Evolutionary conservation across 2,888 invertebrate species (phyloP).

Genomic region (Chironomus riparius): DNA sequence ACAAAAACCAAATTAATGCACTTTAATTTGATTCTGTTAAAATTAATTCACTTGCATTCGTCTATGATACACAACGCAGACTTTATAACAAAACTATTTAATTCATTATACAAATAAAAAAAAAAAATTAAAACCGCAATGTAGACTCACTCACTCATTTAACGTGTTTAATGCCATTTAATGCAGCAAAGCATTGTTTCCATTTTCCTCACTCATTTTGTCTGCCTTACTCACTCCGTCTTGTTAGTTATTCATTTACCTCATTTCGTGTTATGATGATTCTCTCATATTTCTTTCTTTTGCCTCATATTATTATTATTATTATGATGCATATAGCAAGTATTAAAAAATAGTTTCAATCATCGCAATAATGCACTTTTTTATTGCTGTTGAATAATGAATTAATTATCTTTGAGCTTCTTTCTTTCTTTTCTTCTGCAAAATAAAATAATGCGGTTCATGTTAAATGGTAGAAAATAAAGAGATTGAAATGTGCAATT

Average conservation of each 20-base stretch:
- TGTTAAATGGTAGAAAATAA: too few species aligned
- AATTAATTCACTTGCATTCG: not conserved
- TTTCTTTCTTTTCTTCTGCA: not conserved
- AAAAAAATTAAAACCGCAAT: not conserved
- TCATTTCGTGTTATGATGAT: constrained; percentile 10
- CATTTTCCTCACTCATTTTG: not conserved
- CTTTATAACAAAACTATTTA: not conserved
- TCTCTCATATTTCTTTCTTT: not conserved
- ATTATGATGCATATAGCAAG: not conserved
- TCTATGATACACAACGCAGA: not conserved
- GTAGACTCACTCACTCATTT: constrained; percentile 11
- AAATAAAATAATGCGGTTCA: not conserved
- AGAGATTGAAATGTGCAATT: not conserved
- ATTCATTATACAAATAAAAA: too few species aligned
- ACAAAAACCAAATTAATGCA: constrained; percentile 14
- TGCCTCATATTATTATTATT: not conserved
- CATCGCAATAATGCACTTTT: constrained; percentile 14
- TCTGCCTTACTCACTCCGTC: not conserved
- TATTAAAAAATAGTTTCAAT: constrained; percentile 5
- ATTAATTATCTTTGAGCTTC: constrained; percentile 18
- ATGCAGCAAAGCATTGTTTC: not conserved
- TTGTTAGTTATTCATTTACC: constrained; percentile 1
- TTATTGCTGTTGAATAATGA: constrained; percentile 20
- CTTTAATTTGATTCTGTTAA: constrained; percentile 4
- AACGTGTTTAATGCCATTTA: constrained; percentile 26